Conservation (phyloP, 1,140 invertebrate species). For the Coenobita brevimanus region DNA sequence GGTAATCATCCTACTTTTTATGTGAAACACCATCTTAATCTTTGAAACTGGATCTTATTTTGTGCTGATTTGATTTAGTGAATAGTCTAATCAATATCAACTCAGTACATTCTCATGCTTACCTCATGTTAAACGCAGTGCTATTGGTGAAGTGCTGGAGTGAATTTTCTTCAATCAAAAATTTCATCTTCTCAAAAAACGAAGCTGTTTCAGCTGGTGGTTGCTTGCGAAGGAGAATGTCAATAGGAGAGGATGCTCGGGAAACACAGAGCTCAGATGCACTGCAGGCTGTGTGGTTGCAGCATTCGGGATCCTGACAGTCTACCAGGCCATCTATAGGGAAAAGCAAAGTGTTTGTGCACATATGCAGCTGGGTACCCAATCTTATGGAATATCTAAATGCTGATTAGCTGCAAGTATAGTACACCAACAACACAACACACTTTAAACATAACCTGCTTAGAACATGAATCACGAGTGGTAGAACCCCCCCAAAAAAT, state of each 20-base stretch:
- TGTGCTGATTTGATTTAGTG: no score
- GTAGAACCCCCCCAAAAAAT: no score
- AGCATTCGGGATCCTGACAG: conserved; percentile 98
- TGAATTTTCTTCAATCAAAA: conserved; percentile 97
- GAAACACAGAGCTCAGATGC: conserved; percentile 88
- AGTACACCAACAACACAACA: no score
- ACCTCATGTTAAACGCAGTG: conserved; percentile 98
- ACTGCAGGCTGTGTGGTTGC: conserved; percentile 85
- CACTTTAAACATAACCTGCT: no score
- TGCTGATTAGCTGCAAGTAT: no score
- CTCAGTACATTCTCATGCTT: conserved; percentile 73
- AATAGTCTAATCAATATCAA: no score
- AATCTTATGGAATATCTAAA: no score
- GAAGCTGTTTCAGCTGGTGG: conserved; percentile 95
- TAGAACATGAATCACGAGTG: no score
- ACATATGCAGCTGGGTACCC: no score
- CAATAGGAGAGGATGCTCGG: conserved; percentile 93
- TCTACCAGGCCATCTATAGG: conserved; percentile 93
- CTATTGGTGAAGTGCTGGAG: conserved; percentile 95
- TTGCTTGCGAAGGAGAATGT: conserved; percentile 93
- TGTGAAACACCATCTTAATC: no score
- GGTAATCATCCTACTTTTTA: no score
- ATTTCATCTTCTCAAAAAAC: conserved; percentile 98
- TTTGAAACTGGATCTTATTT: no score
- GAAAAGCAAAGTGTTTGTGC: neutral